Evolutionary conservation across 2,888 invertebrate species (phyloP).

Genomic region (Amiota communis): DNA sequence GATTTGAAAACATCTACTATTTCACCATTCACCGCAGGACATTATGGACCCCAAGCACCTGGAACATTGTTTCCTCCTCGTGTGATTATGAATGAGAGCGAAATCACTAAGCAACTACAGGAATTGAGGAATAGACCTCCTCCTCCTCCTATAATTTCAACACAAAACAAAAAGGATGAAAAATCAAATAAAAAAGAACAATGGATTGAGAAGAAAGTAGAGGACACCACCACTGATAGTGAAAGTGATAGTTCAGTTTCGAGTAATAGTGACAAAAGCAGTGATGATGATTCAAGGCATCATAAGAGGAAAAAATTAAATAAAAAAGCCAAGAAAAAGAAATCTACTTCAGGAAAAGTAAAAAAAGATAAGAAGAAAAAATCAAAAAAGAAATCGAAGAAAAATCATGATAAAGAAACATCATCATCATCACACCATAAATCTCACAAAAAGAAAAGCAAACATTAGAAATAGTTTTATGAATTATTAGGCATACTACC

Average conservation of each 20-base stretch:
- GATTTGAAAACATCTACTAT: slow-evolving; percentile 19
- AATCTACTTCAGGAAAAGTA: slow-evolving; percentile 20
- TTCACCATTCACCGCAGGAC: slow-evolving; percentile 34
- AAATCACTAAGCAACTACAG: slow-evolving; percentile 52
- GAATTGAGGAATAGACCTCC: slow-evolving; percentile 46
- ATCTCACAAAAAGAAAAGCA: slow-evolving; percentile 6
- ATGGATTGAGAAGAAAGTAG: slow-evolving; percentile 49
- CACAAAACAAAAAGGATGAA: slow-evolving; percentile 38
- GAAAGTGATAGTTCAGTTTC: slow-evolving; percentile 37
- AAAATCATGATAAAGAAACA: background rate
- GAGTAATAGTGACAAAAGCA: slow-evolving; percentile 35
- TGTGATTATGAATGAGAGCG: slow-evolving; percentile 30
- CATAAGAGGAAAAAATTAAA: slow-evolving; percentile 32
- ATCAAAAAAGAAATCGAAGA: slow-evolving; percentile 53
- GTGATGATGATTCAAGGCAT: slow-evolving; percentile 10
- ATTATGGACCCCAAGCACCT: slow-evolving; percentile 66
- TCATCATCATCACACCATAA: no score
- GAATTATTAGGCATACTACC: background rate
- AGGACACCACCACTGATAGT: slow-evolving; percentile 42
- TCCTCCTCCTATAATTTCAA: background rate
- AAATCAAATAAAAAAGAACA: slow-evolving; percentile 34
- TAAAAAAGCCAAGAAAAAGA: slow-evolving; percentile 41
- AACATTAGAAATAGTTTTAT: background rate
- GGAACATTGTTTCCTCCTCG: slow-evolving; percentile 12
- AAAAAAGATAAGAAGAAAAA: slow-evolving; percentile 47